These are phyloP conservation scores for Drosophila eugracilis DNA, from an alignment of 1,140 invertebrate genomes.

Conservation along the genomic window DNA sequence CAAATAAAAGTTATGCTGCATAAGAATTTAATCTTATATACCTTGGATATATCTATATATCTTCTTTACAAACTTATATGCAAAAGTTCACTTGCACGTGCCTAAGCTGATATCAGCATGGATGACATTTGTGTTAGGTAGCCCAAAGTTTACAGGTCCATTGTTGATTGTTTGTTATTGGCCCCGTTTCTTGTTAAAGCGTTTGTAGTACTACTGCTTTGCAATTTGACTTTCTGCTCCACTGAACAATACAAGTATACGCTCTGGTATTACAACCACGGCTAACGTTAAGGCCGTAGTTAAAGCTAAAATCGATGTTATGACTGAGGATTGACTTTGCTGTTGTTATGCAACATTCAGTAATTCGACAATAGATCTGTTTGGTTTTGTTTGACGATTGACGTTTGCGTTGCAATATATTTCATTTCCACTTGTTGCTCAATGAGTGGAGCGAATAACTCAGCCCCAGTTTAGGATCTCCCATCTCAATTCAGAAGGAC, in stretches of 20 bases:
- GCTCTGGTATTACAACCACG: conserved; percentile 10
- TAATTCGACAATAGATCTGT: conserved; percentile 71
- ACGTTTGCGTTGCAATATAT: conserved; percentile 38
- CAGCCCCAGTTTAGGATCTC: too few species aligned
- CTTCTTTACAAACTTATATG: too few species aligned
- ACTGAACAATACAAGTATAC: conserved; percentile 63
- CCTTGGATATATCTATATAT: too few species aligned
- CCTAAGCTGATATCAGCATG: conserved; percentile 41
- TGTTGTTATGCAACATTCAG: conserved; percentile 63
- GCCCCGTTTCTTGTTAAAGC: conserved; percentile 15
- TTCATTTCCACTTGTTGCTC: conserved; percentile 38
- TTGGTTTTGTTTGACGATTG: conserved; percentile 61
- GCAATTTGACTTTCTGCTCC: conserved; percentile 65
- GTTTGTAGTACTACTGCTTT: conserved; percentile 26
- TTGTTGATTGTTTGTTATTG: conserved; percentile 34
- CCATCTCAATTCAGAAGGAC: too few species aligned
- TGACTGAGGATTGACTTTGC: conserved; percentile 14
- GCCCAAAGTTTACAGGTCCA: conserved; percentile 42
- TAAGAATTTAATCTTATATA: too few species aligned
- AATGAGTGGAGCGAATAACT: conserved; percentile 32
- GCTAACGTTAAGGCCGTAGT: conserved; percentile 12
- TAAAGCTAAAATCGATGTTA: conserved; percentile 5
- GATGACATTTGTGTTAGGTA: conserved; percentile 72
- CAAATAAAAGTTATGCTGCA: too few species aligned
- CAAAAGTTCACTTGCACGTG: too few species aligned